Evolutionary conservation across 2,113 vertebrate species (phyloP), one percentile per base, ranked within the genome.

Genomic region (Triplophysa dalaica): DNA sequence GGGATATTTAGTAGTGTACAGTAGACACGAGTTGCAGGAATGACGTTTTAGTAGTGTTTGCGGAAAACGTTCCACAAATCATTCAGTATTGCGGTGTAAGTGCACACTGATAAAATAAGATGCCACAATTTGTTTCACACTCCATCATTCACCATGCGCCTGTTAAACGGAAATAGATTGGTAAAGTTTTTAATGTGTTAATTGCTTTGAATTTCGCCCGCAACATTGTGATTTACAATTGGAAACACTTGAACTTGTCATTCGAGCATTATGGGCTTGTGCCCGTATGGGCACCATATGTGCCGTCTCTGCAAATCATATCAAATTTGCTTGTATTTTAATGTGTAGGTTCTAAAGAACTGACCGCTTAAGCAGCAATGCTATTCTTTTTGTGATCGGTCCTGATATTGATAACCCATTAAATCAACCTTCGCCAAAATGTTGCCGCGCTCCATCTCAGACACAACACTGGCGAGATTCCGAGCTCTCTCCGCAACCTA

Each of bases 391-490:
- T 13, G 69, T 43, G 12, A 56, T 64, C 58, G 12, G 14, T 63
- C 24, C 10, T 67, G 26, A 73, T 69, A 78, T 60, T 50, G 69
- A 73, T 78, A 33, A 78, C 9, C 26, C 68, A 73, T 22, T 43
- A 80, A 73, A 24, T 56, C 60, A 33, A 72, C 29, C 12, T 26
- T 72, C 21, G 17, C 43, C 10, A 69, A n/a, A 61, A 75, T 52
- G 56, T 22, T 33, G 24, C n/a, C 16, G 11, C 52, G 50, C 45
- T 50, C 1, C 22, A 52, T 33, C 8, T 24, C 56, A 45, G 24
- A 63, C 58, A 79, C 86, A 88, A 82, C 80, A 82, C 67, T 81
- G 84, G 84, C 88, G 84, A 89, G 87, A 86, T 78, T 89, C 82
- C 86, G 86, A 88, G 85, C 80, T 86, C 88, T 83, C 22, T 67